These are phyloP conservation scores for Hermaeophaga mercurialis DNA, from an alignment of 2,888 invertebrate species.

Conservation along the genomic window DNA sequence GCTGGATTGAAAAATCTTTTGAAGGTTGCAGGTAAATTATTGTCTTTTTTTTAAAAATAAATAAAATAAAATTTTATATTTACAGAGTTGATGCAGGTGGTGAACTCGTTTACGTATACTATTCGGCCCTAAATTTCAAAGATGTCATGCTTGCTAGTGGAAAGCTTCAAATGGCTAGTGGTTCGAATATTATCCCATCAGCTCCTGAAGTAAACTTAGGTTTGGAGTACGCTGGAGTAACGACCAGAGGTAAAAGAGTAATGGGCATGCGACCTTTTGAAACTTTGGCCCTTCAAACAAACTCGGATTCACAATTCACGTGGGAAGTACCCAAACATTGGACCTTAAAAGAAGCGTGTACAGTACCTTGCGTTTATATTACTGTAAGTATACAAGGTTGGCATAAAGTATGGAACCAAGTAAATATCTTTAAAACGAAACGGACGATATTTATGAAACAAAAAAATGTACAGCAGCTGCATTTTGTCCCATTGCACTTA, in stretches of 20 bases:
- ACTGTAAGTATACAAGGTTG: too few species aligned
- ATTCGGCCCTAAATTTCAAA: constrained; percentile 92
- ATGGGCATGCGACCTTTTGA: constrained; percentile 58
- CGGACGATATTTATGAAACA: too few species aligned
- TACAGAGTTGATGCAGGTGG: neutral
- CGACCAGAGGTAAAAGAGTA: constrained; percentile 50
- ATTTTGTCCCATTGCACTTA: too few species aligned
- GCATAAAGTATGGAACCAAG: too few species aligned
- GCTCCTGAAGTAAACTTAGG: constrained; percentile 87
- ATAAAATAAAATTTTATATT: too few species aligned
- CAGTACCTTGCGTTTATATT: constrained; percentile 68
- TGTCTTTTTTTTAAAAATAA: too few species aligned
- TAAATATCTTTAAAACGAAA: too few species aligned
- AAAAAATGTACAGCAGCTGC: too few species aligned
- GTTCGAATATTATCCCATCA: constrained; percentile 72
- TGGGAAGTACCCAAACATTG: constrained; percentile 63
- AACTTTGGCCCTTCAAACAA: constrained; percentile 55
- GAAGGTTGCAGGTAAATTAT: constrained; percentile 28
- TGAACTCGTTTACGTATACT: constrained; percentile 63
- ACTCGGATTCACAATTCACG: constrained; percentile 57
- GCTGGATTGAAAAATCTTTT: constrained; percentile 73
- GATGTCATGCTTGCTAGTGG: constrained; percentile 96
- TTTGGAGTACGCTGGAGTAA: constrained; percentile 74
- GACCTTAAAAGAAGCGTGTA: constrained; percentile 69
- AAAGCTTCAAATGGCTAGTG: constrained; percentile 88